Conservation (phyloP, 2,113 vertebrate species). For the Rhipidura dahli region DNA sequence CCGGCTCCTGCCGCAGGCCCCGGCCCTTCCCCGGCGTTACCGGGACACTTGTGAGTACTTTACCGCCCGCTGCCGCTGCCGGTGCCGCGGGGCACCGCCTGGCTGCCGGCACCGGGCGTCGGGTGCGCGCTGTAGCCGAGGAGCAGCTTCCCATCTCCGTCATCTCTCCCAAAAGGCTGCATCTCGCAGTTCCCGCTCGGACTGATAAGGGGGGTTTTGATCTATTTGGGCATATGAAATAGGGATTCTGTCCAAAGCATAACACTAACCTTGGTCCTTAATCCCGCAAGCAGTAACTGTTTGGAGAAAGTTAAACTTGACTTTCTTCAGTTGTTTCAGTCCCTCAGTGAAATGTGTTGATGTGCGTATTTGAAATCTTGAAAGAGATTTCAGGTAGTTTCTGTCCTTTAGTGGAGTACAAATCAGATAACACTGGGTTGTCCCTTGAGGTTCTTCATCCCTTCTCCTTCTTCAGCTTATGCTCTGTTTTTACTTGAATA, state of each 20-base stretch:
- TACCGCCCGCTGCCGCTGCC: background rate
- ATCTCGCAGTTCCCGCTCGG: background rate
- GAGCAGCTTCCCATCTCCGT: background rate
- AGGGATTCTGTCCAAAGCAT: background rate
- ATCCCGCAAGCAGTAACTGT: background rate
- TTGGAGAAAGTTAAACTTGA: background rate
- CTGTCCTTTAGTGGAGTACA: background rate
- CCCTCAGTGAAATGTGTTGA: background rate
- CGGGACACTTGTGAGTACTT: background rate
- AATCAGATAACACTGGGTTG: background rate
- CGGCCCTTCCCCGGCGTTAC: background rate
- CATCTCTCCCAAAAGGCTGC: background rate
- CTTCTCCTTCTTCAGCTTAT: background rate
- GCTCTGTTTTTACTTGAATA: constrained; percentile 46
- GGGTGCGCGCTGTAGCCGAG: background rate
- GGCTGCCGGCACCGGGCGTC: background rate
- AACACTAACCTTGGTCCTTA: background rate
- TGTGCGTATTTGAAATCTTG: background rate
- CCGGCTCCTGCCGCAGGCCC: background rate
- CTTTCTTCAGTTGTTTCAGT: background rate
- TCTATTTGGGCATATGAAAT: background rate
- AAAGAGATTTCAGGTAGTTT: background rate
- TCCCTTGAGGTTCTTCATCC: background rate
- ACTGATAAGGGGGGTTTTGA: background rate
- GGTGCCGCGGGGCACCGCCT: background rate